Evolutionary conservation across 1,140 invertebrate genomes (phyloP), one percentile per base, ranked within the genome.

Genomic region (Drosophila kanapiae): DNA sequence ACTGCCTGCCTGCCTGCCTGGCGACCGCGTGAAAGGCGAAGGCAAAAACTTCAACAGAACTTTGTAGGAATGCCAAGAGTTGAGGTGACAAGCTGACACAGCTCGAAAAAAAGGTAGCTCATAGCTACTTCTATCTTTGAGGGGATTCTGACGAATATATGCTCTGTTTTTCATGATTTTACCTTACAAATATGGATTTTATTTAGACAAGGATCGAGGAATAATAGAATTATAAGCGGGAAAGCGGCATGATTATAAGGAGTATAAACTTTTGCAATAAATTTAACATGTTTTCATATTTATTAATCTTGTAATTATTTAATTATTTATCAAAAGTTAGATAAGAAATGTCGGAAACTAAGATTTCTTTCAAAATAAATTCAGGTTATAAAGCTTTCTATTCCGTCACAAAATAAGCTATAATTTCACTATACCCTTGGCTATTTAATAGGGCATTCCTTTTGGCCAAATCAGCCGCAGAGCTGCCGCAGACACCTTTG

Each of bases 401-500:
- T 51, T 54, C n/a, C 6, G 1, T 8, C 5, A 2, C 31, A 38
- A 38, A n/a, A 6, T 27, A 14, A 27, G 7, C 0, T 9, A 23
- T 6, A 56, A 27, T n/a, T 37, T 35, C 3, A 13, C 7, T n/a
- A 37, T 6, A 14, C 8, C 9, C n/a, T 5, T 11, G 9, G 3
- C 7, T 3, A 18, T 40, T 18, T 13, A 4, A 16, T 7, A 14
- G 14, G 11, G 29, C 33, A 33, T 23, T 31, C 43, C 38, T 7
- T 7, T 23, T 16, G 35, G 18, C 11, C 33, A 35, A 51, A 27
- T 65, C 18, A 65, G 13, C 29, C 65, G 37, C 61, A 69, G 27
- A 49, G 16, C 59, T 64, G 62, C 56, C 35, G 60, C 60, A 65
- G 60, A 64, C 65, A 68, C 68, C 14, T 69, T 70, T 18, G 62